Base-by-base conservation (phyloP, 2,113 vertebrate species). In the Irena cyanogastra region DNA sequence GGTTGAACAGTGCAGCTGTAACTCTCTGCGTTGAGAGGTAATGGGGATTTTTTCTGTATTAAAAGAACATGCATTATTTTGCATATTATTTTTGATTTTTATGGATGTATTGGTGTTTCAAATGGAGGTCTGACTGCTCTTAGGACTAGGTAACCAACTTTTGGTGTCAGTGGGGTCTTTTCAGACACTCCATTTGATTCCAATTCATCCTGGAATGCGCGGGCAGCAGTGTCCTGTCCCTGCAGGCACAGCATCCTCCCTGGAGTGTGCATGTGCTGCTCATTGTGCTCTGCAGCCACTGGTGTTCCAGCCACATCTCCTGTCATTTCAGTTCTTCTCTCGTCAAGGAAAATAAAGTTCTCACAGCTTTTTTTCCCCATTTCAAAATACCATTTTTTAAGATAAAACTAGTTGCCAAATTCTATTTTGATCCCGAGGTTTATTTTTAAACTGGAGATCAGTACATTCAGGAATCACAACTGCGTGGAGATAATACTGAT, bases 41-140 rank as follows among this genome's bases (percentile, higher is more conserved):
- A 31, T 16, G 5, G 57, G 70, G 54, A 8, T 50, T 63, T 82
- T 72, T 53, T 20, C 26, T 23, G 12, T 18, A 9, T 41, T 49
- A 64, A 47, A 79, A 7, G 5, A 41, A 35, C 53, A 7, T 6
- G 14, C 47, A 26, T 57, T 61, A 10, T 49, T 66, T 71, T n/a
- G 10, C 39, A 15, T 26, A 28, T 33, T 56, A 12, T 23, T 57
- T 45, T 71, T 56, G 1, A 13, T 39, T 68, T 83, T 60, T 39
- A 7, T 75, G 11, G n/a, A 10, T 3, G 0, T 61, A 20, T 4
- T 41, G 49, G 11, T 7, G 3, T 41, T 42, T 17, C 3, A 24
- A 41, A 12, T 5, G 22, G 39, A 69, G 33, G 18, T 72, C 59
- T 83, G 61, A 60, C 49, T 45, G 41, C 45, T 70, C 16, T 33